These are phyloP conservation scores for Elanoides forficatus DNA, from an alignment of 2,113 vertebrate genomes.

Conservation along the genomic window DNA sequence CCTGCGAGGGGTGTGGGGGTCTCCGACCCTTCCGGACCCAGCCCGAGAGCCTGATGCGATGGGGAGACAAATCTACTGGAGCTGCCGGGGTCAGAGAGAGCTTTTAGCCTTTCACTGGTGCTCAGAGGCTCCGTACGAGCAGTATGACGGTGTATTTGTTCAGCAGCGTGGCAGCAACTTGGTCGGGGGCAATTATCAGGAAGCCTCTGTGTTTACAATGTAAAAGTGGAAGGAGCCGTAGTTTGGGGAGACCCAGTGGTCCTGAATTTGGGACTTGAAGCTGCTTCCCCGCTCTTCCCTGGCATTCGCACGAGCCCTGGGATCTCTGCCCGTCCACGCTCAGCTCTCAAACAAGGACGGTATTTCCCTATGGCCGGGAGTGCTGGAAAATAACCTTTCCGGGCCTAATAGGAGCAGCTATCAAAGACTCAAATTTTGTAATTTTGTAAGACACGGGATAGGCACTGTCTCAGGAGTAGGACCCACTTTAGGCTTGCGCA, in stretches of 20 bases:
- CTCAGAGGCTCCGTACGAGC: not conserved
- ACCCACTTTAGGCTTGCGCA: not conserved
- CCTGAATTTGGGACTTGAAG: not conserved
- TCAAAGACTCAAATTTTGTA: not conserved
- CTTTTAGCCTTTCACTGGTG: not conserved
- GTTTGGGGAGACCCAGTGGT: not conserved
- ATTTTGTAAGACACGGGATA: not conserved
- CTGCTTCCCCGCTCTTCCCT: not conserved
- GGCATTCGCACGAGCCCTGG: not conserved
- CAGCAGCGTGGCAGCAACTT: not conserved
- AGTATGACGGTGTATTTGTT: not conserved
- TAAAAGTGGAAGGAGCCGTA: not conserved
- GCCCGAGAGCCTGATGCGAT: not conserved
- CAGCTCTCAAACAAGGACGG: not conserved
- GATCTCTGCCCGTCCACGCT: not conserved
- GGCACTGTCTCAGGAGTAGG: not conserved
- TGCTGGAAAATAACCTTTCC: not conserved
- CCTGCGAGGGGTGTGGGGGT: rapidly evolving
- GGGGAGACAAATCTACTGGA: not conserved
- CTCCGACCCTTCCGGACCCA: not conserved
- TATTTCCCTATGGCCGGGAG: not conserved
- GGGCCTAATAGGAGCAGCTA: not conserved
- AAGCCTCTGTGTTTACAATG: not conserved
- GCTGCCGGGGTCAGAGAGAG: not conserved
- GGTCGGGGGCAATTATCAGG: not conserved